Base-by-base conservation (phyloP, 2,797 vertebrate genomes). In the Acanthurus tractus region DNA sequence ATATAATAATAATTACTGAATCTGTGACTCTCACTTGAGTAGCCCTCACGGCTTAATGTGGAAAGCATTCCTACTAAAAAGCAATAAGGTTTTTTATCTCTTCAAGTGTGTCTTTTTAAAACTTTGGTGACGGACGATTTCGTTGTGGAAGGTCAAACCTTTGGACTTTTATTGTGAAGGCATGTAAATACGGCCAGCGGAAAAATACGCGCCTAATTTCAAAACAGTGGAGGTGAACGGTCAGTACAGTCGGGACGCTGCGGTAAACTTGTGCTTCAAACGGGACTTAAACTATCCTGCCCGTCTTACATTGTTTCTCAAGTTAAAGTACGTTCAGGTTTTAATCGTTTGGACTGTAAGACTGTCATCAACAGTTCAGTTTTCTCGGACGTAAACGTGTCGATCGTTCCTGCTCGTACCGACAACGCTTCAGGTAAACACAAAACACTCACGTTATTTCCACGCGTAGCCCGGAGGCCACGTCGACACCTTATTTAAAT, bases 161-260 rank as follows among this genome's bases (percentile, higher is more conserved):
- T 23, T 17, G 29, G 53, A 20, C 83, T 64, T 89, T 92, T 92
- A 91, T 79, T 89, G 0, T 91, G 89, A 92, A 91, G 73, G 69
- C 36, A 4, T 0, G 2, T 45, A 48, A 0, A 8, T 25, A 8
- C 36, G 1, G 17, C 34, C 48, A 63, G 57, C 56, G 75, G 83
- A 74, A 54, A 63, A 65, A 59, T 1, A 61, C 17, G 70, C 71
- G 78, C 29, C 20, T 13, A 48, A 55, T n/a, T 46, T 38, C 46
- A 44, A 0, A 15, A 50, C 2, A 29, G 5, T 11, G 18, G 10
- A 62, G 34, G 15, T 50, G 25, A 38, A 53, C 8, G 10, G 14
- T 2, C 4, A 1, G 1, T 7, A 18, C 38, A 70, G 49, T 81
- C 54, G 1, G 20, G 17, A 2, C 9, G 2, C 6, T 18, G 9